A percentile compares a stretch with the other conserved stretches of the same genome.
phyloP scores from a whole-genome alignment of 2,888 invertebrate species.

The Cerastis leucographa region DNA sequence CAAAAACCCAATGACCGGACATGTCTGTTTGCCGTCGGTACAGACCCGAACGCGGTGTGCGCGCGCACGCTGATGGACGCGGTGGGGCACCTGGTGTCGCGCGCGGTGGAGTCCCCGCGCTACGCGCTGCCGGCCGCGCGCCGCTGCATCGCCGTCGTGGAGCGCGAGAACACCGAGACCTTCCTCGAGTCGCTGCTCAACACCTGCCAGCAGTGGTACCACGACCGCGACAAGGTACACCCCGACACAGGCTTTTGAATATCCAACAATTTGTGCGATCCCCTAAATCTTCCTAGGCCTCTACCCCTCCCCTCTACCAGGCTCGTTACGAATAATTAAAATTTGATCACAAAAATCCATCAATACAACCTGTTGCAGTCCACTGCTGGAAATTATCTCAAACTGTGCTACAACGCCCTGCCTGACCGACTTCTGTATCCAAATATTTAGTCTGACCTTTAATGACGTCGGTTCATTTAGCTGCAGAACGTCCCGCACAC shows the following conservation, averaged over 20 bases:
- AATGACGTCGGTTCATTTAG: not conserved
- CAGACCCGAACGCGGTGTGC: slow-evolving; percentile 94
- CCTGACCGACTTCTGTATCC: not conserved
- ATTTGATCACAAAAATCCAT: not conserved
- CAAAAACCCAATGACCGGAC: slow-evolving; percentile 9
- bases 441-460: not conserved
- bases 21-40: fast-evolving
- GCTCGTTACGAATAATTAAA: not conserved
- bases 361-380: not conserved
- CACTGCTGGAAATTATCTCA: not conserved
- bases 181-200: slow-evolving; percentile 97
- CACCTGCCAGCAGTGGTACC: slow-evolving; percentile 97
- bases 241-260: not conserved
- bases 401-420: not conserved
- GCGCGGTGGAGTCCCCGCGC: slow-evolving; percentile 94
- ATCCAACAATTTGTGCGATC: not conserved
- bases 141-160: slow-evolving; percentile 96
- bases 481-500: not conserved
- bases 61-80: slow-evolving; percentile 95
- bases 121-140: slow-evolving; percentile 96
- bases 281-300: too few relatives aligned
- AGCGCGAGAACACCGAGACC: slow-evolving; percentile 96
- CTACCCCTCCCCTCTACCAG: not conserved
- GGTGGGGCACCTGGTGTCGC: slow-evolving; percentile 94
- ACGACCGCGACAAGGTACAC: slow-evolving; percentile 90